phyloP scores from a whole-genome alignment of 2,888 invertebrate genomes.

The Petrolisthes manimaculis region DNA sequence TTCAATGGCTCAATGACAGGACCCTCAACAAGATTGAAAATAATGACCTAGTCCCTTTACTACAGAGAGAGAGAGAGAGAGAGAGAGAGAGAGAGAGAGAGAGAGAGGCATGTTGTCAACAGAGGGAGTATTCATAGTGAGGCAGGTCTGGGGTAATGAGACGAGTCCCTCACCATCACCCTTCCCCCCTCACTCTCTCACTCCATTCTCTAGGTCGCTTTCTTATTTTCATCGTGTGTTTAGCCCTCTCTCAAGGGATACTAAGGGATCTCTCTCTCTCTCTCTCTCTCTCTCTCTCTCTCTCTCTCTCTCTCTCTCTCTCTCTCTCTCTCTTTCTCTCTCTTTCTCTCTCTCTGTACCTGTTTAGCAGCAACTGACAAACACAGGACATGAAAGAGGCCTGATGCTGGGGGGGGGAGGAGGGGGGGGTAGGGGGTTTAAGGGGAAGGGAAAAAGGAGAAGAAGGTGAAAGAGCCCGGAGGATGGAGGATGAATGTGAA shows the following conservation, averaged over 20 bases:
- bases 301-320: slow-evolving; percentile 22
- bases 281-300: neutral
- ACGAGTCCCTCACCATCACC: neutral
- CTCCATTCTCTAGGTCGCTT: too few relatives aligned
- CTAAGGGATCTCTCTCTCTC: too few relatives aligned
- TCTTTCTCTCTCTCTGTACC: neutral
- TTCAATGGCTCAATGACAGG: too few relatives aligned
- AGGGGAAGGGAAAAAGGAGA: neutral
- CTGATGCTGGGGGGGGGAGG: neutral
- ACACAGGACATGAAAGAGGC: neutral
- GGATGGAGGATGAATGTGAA: neutral
- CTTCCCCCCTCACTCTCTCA: slow-evolving; percentile 1
- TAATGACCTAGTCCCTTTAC: too few relatives aligned
- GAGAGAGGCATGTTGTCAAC: neutral
- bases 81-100: neutral
- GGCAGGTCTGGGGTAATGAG: neutral
- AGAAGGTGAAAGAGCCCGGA: neutral
- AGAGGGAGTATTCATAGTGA: neutral
- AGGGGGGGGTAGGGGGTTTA: neutral
- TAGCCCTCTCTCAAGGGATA: too few relatives aligned
- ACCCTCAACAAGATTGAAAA: too few relatives aligned
- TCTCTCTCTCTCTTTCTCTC: slow-evolving; percentile 4
- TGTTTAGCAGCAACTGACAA: neutral
- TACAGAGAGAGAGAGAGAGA: neutral
- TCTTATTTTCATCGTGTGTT: too few relatives aligned